Evolutionary conservation across 1,140 invertebrate genomes (phyloP).

Genomic region (Phenacoccus solenopsis): DNA sequence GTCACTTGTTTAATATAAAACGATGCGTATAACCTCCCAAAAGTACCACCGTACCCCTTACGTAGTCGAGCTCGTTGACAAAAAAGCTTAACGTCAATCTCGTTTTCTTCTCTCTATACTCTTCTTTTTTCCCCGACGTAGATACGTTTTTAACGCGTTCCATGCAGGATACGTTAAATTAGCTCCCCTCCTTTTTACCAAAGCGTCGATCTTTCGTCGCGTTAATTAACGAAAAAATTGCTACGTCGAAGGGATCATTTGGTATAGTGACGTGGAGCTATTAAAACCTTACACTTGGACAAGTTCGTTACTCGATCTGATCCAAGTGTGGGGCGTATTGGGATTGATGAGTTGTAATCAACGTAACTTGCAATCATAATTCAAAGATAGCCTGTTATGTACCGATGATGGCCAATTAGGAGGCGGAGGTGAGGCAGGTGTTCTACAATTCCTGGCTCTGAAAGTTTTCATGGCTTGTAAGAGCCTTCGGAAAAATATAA

Average conservation of each 20-base stretch:
- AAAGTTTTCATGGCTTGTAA: too few relatives aligned
- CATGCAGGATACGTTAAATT: background rate
- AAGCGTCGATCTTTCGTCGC: background rate
- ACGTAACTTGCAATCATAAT: too few relatives aligned
- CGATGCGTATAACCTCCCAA: constrained; percentile 9
- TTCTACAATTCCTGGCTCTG: too few relatives aligned
- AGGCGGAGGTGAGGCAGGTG: too few relatives aligned
- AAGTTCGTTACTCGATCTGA: too few relatives aligned
- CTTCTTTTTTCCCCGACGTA: background rate
- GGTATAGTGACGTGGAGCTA: background rate
- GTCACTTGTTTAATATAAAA: constrained; percentile 16
- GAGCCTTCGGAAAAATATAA: too few relatives aligned
- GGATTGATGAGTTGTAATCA: too few relatives aligned
- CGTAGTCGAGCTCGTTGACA: background rate
- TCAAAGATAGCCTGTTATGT: too few relatives aligned
- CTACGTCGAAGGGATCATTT: background rate
- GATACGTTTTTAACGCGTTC: background rate
- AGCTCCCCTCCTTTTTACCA: background rate
- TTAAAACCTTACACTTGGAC: background rate
- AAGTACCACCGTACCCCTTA: background rate
- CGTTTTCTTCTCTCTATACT: background rate
- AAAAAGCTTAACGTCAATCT: constrained; percentile 8
- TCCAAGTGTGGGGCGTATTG: too few relatives aligned
- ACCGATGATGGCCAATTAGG: too few relatives aligned
- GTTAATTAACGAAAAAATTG: background rate